These are phyloP conservation scores for Mercenaria mercenaria DNA, from an alignment of 1,140 invertebrate genomes.

Conservation along the genomic window DNA sequence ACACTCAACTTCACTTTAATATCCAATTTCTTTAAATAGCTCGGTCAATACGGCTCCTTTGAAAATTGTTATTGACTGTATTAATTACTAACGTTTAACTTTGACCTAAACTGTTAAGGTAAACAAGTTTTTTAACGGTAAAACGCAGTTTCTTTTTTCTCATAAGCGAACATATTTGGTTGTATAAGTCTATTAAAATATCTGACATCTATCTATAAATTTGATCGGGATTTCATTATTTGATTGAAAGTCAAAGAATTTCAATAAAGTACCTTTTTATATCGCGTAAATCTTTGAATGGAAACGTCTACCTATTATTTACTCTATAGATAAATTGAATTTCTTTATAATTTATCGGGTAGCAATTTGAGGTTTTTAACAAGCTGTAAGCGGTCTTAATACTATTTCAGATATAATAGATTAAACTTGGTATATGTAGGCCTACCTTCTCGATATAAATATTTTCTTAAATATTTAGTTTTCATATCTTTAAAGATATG, in stretches of 20 bases:
- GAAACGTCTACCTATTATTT: not conserved
- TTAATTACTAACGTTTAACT: not conserved
- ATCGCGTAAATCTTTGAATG: not conserved
- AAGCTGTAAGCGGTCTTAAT: not conserved
- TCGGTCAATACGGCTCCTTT: not conserved
- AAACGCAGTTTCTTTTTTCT: not conserved
- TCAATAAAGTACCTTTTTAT: slow-evolving; percentile 8
- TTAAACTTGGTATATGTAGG: not conserved
- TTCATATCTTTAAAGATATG: not conserved
- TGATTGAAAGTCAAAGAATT: not conserved
- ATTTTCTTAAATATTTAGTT: slow-evolving; percentile 16
- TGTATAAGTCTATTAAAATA: no score
- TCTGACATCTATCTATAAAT: not conserved
- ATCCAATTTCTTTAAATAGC: not conserved
- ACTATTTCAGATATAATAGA: not conserved
- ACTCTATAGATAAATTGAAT: slow-evolving; percentile 4
- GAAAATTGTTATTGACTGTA: not conserved
- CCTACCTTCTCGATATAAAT: not conserved
- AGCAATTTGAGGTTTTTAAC: not conserved
- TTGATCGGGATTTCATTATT: not conserved
- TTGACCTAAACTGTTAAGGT: not conserved
- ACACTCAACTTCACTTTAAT: not conserved
- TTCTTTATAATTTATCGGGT: not conserved
- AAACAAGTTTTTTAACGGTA: not conserved
- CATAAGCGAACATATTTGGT: no score